Percentiles rank a stretch among this genome's conserved stretches.
Conservation (phyloP, 2,113 vertebrate genomes). For the Noturus placidus region DNA sequence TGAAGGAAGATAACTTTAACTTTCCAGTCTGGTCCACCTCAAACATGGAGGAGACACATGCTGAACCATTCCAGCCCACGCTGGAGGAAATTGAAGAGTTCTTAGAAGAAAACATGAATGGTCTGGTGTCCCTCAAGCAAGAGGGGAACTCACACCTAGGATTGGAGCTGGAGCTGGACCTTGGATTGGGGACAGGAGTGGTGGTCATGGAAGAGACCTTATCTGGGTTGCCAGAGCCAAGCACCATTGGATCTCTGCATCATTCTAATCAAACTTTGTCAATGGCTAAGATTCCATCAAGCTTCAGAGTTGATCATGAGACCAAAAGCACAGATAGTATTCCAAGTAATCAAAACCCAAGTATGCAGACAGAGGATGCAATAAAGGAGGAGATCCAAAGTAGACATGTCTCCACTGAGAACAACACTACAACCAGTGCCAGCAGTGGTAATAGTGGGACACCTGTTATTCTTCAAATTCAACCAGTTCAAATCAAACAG, state of each 20-base stretch:
- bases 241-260: conserved; percentile 45
- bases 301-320: conserved; percentile 62
- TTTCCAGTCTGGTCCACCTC: conserved; percentile 74
- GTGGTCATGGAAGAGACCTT: conserved; percentile 71
- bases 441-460: conserved; percentile 56
- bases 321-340: conserved; percentile 63
- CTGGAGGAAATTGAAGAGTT: conserved; percentile 96
- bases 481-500: conserved; percentile 86
- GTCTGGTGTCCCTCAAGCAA: conserved; percentile 75
- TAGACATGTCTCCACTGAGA: conserved; percentile 65
- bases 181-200: conserved; percentile 73
- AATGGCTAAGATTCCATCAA: conserved; percentile 46
- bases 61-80: conserved; percentile 83
- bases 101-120: conserved; percentile 92
- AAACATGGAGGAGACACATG: conserved; percentile 77
- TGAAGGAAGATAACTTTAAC: conserved; percentile 83
- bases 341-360: conserved; percentile 32
- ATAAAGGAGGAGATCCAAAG: conserved; percentile 59
- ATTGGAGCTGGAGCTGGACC: conserved; percentile 70
- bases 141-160: conserved; percentile 59
- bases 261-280: conserved; percentile 75
- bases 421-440: neutral
- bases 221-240: conserved; percentile 46
- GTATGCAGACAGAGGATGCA: conserved; percentile 38
- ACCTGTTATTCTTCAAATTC: conserved; percentile 85